These are phyloP conservation scores for Athalia rosae DNA, from an alignment of 2,888 invertebrate species.

Conservation along the genomic window DNA sequence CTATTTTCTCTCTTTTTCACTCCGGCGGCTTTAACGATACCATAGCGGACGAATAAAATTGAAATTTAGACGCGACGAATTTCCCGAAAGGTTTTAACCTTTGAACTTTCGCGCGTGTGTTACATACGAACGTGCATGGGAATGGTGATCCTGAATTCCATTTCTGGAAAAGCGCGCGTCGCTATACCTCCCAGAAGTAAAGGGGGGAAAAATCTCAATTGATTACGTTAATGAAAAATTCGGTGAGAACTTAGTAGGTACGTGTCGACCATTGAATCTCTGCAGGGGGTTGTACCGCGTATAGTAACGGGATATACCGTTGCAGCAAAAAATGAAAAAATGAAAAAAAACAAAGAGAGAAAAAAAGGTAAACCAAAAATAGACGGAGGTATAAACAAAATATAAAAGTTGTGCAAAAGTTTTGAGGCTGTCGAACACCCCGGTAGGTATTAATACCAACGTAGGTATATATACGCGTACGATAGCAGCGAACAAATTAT, in stretches of 20 bases:
- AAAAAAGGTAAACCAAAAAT: neutral
- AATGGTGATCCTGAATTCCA: neutral
- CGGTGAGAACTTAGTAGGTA: too few relatives aligned
- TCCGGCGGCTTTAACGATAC: neutral
- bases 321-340: too few relatives aligned
- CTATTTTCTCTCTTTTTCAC: too few relatives aligned
- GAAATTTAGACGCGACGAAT: neutral
- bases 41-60: slow-evolving; percentile 2
- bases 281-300: too few relatives aligned
- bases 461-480: too few relatives aligned
- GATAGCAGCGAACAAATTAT: too few relatives aligned
- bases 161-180: neutral
- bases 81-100: slow-evolving; percentile 1
- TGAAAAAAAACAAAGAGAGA: too few relatives aligned
- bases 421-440: neutral
- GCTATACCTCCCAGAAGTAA: too few relatives aligned
- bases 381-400: neutral
- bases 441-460: neutral
- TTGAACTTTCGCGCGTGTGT: neutral
- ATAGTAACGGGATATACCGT: too few relatives aligned
- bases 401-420: neutral
- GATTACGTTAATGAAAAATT: too few relatives aligned
- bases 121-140: neutral
- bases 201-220: too few relatives aligned
- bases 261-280: too few relatives aligned